Percentiles rank a stretch among this genome's conserved stretches.
Conservation (phyloP, 1,140 invertebrate genomes). For the Myzus persicae region DNA sequence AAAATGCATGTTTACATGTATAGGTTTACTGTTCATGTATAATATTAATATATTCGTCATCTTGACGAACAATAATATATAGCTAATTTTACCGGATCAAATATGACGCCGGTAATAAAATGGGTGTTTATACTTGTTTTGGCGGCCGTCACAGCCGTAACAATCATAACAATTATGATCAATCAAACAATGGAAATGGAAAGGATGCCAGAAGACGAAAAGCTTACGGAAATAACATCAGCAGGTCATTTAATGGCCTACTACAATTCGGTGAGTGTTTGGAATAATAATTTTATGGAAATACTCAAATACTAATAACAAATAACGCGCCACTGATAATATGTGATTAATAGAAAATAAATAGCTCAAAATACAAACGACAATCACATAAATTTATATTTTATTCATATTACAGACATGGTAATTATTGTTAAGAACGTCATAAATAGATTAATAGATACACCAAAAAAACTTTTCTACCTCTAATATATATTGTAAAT, state of each 20-base stretch:
- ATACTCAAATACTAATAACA: too few species aligned
- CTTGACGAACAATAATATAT: neutral
- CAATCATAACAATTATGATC: neutral
- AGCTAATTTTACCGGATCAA: neutral
- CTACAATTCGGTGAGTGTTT: neutral
- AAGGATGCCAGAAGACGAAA: neutral
- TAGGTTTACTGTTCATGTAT: neutral
- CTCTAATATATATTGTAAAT: neutral
- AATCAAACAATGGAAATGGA: neutral
- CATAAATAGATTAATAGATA: neutral
- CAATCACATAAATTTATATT: neutral
- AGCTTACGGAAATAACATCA: neutral
- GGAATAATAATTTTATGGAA: too few species aligned
- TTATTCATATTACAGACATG: too few species aligned
- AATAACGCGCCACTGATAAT: neutral
- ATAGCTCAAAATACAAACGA: neutral
- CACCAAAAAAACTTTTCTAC: neutral
- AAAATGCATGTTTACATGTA: neutral
- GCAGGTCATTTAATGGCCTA: neutral
- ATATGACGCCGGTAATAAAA: neutral
- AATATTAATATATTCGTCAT: neutral
- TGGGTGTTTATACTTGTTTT: neutral
- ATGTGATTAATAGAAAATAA: neutral
- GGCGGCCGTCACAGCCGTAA: neutral
- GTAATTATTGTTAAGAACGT: neutral